A percentile compares a stretch with the other conserved stretches of the same genome.
Evolutionary conservation across 2,888 invertebrate species (phyloP).

Genomic region (Frankliniella intonsa): DNA sequence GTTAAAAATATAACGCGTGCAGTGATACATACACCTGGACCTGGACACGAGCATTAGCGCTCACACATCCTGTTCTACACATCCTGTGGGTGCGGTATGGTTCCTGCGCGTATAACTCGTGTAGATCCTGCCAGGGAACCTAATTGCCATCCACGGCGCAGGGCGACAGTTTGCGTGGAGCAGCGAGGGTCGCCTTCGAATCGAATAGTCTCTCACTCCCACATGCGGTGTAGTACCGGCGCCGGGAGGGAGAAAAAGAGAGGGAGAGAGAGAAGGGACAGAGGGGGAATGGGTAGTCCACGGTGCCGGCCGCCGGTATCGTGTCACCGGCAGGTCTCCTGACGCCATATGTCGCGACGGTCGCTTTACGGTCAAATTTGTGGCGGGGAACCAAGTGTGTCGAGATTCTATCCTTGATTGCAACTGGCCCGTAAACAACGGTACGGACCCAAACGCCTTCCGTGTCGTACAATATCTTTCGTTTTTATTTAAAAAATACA

Average conservation of each 20-base stretch:
- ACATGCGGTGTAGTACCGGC: not conserved
- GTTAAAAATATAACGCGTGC: too few relatives aligned
- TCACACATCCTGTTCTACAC: not conserved
- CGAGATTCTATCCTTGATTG: constrained; percentile 12
- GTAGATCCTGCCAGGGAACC: not conserved
- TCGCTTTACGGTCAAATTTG: constrained; percentile 20
- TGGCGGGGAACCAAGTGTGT: not conserved
- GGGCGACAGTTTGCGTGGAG: constrained; percentile 13
- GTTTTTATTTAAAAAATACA: too few relatives aligned
- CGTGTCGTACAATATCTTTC: not conserved
- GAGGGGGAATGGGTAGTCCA: not conserved
- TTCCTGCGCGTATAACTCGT: not conserved
- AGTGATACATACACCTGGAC: not conserved
- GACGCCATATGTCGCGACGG: not conserved
- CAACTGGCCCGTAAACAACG: not conserved
- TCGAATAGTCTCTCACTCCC: not conserved
- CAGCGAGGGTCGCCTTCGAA: not conserved
- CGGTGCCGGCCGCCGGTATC: not conserved
- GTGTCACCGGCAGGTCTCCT: not conserved
- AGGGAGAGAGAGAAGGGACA: not conserved
- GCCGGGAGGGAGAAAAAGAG: not conserved
- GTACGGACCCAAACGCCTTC: not conserved
- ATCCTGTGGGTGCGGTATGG: not conserved
- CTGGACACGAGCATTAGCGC: not conserved
- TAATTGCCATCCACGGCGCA: not conserved